phyloP scores from a whole-genome alignment of 1,140 invertebrate genomes.

The Conopomorpha cramerella region DNA sequence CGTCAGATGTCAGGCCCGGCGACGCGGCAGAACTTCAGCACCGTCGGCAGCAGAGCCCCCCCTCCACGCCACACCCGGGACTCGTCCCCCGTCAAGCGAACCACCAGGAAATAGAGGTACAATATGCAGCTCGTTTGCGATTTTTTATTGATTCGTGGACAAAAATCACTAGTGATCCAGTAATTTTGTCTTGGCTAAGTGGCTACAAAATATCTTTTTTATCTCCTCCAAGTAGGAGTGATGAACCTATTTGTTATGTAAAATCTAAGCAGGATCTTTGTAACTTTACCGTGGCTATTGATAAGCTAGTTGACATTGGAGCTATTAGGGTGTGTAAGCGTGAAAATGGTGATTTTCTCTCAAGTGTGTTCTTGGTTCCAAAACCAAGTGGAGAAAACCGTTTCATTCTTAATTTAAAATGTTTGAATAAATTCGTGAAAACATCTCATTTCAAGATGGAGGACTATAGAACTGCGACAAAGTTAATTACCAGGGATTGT shows the following conservation, averaged over 20 bases:
- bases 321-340: slow-evolving; percentile 5
- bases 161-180: slow-evolving; percentile 5
- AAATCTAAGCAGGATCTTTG: slow-evolving; percentile 2
- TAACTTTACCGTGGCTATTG: slow-evolving; percentile 1
- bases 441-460: slow-evolving; percentile 4
- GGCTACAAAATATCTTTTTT: slow-evolving; percentile 8
- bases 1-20: too few species aligned
- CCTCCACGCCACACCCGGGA: not conserved
- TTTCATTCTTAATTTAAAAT: slow-evolving; percentile 5
- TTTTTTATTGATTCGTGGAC: slow-evolving; percentile 4
- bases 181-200: slow-evolving; percentile 5
- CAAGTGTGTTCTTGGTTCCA: slow-evolving; percentile 1
- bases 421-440: slow-evolving; percentile 2
- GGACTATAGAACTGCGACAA: slow-evolving; percentile 2
- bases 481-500: slow-evolving; percentile 1
- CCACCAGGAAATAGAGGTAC: slow-evolving; percentile 7
- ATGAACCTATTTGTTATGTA: slow-evolving; percentile 1
- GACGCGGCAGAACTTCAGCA: too few species aligned
- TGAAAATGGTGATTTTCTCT: slow-evolving; percentile 2
- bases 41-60: too few species aligned
- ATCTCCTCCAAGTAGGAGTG: not conserved
- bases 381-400: slow-evolving; percentile 3
- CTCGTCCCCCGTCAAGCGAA: too few species aligned
- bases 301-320: slow-evolving; percentile 2
- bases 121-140: slow-evolving; percentile 6